phyloP scores from a whole-genome alignment of 2,797 vertebrate species.

The Pipistrellus kuhlii region DNA sequence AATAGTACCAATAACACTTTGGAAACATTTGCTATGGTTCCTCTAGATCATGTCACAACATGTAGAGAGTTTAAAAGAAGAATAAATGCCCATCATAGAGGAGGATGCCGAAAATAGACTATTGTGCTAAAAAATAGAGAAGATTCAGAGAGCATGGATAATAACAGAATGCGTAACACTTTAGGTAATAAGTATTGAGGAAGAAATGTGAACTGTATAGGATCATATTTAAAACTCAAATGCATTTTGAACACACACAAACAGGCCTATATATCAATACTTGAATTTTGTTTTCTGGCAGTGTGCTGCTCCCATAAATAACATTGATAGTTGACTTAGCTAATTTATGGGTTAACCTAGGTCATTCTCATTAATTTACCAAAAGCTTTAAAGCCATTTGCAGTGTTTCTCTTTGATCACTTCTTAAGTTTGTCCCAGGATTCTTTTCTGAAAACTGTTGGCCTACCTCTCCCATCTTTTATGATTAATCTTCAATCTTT shows the following conservation, averaged over 20 bases:
- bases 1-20: neutral
- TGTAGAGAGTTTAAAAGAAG: conserved; percentile 3
- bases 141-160: neutral
- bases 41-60: neutral
- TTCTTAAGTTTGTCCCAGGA: conserved; percentile 77
- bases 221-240: conserved; percentile 23
- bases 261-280: neutral
- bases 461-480: conserved; percentile 70
- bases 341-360: conserved; percentile 75
- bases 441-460: conserved; percentile 79
- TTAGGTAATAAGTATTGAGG: neutral
- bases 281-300: conserved; percentile 61
- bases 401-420: conserved; percentile 80
- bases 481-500: conserved; percentile 71
- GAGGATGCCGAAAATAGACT: neutral
- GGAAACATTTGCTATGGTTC: neutral
- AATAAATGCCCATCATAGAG: neutral
- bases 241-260: conserved; percentile 16
- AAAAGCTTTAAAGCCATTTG: conserved; percentile 80
- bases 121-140: neutral
- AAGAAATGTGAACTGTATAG: conserved; percentile 37
- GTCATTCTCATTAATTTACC: conserved; percentile 78
- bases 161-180: neutral
- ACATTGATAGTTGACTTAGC: conserved; percentile 67
- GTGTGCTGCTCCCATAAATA: conserved; percentile 72